phyloP scores from a whole-genome alignment of 2,888 invertebrate species.

The Drosophila phalerata region DNA sequence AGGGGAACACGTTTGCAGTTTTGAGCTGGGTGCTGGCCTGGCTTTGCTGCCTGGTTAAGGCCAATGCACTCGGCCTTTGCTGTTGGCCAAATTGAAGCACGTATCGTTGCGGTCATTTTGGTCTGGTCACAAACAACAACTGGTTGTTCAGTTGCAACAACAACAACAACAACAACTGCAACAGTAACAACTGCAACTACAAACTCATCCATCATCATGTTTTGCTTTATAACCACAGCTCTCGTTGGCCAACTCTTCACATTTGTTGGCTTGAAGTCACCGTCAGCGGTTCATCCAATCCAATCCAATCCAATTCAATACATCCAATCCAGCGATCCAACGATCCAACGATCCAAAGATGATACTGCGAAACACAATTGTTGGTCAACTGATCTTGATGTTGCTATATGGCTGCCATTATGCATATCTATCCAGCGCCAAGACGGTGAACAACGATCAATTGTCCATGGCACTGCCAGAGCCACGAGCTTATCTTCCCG shows the following conservation, averaged over 20 bases:
- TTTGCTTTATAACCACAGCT: constrained; percentile 62
- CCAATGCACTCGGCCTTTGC: constrained; percentile 48
- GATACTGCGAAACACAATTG: constrained; percentile 78
- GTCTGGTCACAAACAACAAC: constrained; percentile 50
- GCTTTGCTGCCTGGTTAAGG: constrained; percentile 22
- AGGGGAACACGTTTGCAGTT: constrained; percentile 68
- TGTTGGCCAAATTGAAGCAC: constrained; percentile 58
- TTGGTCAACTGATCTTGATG: constrained; percentile 45
- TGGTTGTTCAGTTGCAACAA: constrained; percentile 49
- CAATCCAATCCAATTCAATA: constrained; percentile 7
- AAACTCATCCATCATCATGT: constrained; percentile 50
- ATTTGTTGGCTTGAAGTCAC: constrained; percentile 69
- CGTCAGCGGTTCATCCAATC: constrained; percentile 43
- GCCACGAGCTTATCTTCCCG: constrained; percentile 84
- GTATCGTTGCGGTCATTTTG: constrained; percentile 59
- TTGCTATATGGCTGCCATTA: constrained; percentile 58
- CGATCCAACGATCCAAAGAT: constrained; percentile 50
- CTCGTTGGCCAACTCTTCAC: constrained; percentile 55
- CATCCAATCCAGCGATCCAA: background rate
- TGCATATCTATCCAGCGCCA: constrained; percentile 55
- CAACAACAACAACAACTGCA: constrained; percentile 5
- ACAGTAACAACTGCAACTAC: constrained; percentile 7
- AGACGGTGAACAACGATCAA: constrained; percentile 66
- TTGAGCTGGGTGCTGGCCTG: constrained; percentile 17
- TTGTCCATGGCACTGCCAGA: constrained; percentile 76